Percentiles rank a stretch among this genome's conserved stretches.
Conservation (phyloP, 2,797 vertebrate species). For the Arctocebus calabarensis region DNA sequence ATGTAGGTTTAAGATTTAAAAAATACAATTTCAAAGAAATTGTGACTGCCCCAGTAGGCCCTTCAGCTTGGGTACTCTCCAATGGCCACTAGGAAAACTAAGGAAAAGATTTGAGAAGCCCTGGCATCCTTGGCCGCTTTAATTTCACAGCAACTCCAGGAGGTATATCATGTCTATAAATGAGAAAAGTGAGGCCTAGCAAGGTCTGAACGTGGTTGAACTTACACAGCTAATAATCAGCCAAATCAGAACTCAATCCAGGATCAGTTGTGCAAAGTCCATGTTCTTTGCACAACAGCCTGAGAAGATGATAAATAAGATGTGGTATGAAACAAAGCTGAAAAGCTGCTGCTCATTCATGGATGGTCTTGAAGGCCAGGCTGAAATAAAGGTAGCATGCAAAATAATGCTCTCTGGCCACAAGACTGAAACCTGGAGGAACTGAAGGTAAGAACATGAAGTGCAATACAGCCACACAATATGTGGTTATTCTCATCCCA, state of each 20-base stretch:
- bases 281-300: too few species aligned
- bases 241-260: background rate
- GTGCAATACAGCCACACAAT: accelerated
- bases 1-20: background rate
- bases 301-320: background rate
- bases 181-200: background rate
- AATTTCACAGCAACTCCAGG: background rate
- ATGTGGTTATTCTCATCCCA: too few species aligned
- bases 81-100: background rate
- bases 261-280: background rate
- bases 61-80: background rate
- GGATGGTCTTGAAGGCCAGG: background rate
- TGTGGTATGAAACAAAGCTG: too few species aligned
- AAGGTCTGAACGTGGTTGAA: accelerated
- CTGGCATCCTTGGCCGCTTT: too few species aligned
- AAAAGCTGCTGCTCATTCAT: background rate
- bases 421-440: background rate
- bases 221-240: background rate
- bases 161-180: background rate
- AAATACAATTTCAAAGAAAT: background rate
- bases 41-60: background rate
- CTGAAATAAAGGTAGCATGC: background rate
- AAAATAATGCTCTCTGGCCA: background rate
- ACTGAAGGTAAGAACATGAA: background rate
- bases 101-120: background rate